Evolutionary conservation across 2,888 invertebrate genomes (phyloP).

Genomic region (Phasia obesa): DNA sequence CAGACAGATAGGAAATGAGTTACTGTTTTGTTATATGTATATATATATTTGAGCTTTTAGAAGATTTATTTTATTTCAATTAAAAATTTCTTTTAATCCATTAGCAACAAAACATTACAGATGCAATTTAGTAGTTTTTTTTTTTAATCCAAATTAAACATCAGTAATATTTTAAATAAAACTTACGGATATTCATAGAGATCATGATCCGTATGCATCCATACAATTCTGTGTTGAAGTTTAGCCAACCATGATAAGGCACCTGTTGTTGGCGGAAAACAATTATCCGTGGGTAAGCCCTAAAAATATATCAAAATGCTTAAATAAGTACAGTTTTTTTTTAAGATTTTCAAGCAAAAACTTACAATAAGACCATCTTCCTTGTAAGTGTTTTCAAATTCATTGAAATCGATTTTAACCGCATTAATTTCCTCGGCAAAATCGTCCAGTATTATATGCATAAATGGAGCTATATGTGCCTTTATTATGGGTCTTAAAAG

Average conservation of each 20-base stretch:
- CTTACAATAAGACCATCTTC: constrained; percentile 72
- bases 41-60: too few relatives aligned
- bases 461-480: constrained; percentile 87
- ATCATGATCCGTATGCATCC: constrained; percentile 85
- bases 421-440: constrained; percentile 87
- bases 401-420: constrained; percentile 86
- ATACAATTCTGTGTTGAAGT: constrained; percentile 84
- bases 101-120: too few relatives aligned
- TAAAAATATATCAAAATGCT: too few relatives aligned
- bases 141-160: too few relatives aligned
- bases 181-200: constrained; percentile 87
- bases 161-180: too few relatives aligned
- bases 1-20: too few relatives aligned
- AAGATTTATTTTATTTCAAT: too few relatives aligned
- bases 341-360: not conserved
- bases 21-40: too few relatives aligned
- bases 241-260: constrained; percentile 89
- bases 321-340: too few relatives aligned
- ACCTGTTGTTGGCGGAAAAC: constrained; percentile 90
- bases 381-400: constrained; percentile 83
- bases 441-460: constrained; percentile 85
- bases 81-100: too few relatives aligned
- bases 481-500: constrained; percentile 89
- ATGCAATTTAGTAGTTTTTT: too few relatives aligned
- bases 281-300: constrained; percentile 85